These are phyloP conservation scores for Gambelia wislizenii DNA, from an alignment of 2,797 vertebrate genomes.

Conservation along the genomic window DNA sequence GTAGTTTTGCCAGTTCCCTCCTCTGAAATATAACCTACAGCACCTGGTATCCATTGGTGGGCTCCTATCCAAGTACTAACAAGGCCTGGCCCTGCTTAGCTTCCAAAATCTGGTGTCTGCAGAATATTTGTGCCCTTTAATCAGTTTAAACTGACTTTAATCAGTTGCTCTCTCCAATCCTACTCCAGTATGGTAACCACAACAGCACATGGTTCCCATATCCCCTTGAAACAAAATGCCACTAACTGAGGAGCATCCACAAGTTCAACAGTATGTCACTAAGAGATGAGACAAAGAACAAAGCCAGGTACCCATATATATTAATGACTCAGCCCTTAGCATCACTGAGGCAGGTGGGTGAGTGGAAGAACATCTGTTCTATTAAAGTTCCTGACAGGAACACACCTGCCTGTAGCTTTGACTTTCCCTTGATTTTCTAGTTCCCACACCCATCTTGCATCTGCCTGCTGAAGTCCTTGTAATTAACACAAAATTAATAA, in stretches of 20 bases:
- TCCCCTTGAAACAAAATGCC: background rate
- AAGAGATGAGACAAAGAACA: background rate
- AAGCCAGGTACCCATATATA: background rate
- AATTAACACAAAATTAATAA: background rate
- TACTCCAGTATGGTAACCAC: no score
- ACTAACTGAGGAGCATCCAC: background rate
- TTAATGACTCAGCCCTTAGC: background rate
- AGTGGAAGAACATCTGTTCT: background rate
- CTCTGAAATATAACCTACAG: no score
- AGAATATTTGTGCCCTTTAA: no score
- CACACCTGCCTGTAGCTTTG: background rate
- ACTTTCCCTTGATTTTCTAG: background rate
- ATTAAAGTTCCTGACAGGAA: background rate
- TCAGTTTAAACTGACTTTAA: background rate
- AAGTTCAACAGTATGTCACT: background rate
- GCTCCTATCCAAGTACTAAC: no score
- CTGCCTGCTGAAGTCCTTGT: background rate
- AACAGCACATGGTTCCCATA: background rate
- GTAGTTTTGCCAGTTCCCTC: no score
- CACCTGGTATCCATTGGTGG: no score
- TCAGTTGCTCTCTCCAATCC: background rate
- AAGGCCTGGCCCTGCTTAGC: no score
- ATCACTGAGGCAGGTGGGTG: background rate
- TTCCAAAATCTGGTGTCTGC: no score
- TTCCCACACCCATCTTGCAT: background rate